Conservation (phyloP, 2,888 invertebrate species). For the Erebia epiphron region DNA sequence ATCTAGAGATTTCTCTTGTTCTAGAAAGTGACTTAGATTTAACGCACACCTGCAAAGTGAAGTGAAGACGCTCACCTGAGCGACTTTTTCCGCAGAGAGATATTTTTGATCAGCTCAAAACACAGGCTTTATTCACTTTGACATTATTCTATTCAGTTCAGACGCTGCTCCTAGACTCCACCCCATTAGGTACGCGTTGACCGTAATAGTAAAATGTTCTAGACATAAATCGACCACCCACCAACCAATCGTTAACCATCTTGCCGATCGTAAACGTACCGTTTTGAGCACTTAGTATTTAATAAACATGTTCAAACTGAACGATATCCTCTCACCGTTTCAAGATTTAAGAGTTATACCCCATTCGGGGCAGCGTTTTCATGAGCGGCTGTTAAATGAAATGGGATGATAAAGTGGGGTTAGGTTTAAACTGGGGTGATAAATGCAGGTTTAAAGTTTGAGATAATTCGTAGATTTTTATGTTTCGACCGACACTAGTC, state of each 20-base stretch:
- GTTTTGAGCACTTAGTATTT: constrained; percentile 14
- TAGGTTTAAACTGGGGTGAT: neutral
- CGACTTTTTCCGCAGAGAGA: no score
- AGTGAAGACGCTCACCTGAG: no score
- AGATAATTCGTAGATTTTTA: no score
- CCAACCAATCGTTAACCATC: constrained; percentile 1
- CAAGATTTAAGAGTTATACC: constrained; percentile 1
- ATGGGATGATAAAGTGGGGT: neutral
- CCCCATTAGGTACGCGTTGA: no score
- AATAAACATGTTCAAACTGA: constrained; percentile 10
- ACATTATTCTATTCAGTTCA: no score
- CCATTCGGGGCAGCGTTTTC: neutral
- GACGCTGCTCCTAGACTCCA: no score
- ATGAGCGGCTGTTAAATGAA: neutral
- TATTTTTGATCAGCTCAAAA: no score
- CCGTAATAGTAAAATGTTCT: neutral
- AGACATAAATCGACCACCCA: constrained; percentile 15
- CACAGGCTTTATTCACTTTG: no score
- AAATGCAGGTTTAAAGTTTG: neutral
- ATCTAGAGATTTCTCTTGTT: neutral
- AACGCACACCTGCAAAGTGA: no score
- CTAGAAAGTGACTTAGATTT: neutral
- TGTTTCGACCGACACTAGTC: no score
- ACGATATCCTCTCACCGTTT: constrained; percentile 1
- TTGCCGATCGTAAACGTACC: constrained; percentile 13